Percentiles rank a stretch among this genome's conserved stretches.
Conservation (phyloP, 2,113 vertebrate species). For the Anseranas semipalmata region DNA sequence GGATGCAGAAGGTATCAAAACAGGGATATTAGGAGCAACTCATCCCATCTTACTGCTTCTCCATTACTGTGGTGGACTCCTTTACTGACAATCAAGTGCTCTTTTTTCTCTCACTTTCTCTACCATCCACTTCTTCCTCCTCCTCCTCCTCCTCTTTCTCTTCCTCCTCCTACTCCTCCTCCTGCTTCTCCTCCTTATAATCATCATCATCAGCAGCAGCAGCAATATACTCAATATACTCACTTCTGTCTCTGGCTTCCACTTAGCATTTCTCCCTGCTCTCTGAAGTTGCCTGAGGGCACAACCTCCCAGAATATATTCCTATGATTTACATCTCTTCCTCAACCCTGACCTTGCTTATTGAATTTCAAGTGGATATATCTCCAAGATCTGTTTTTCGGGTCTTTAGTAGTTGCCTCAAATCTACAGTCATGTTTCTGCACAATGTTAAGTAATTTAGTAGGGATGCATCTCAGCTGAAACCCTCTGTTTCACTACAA, state of each 20-base stretch:
- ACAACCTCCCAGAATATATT: not conserved
- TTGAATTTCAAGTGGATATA: not conserved
- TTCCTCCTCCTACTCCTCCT: not conserved
- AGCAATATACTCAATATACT: not conserved
- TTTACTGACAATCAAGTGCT: not conserved
- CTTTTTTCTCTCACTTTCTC: not conserved
- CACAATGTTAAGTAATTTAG: not conserved
- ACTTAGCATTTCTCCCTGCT: not conserved
- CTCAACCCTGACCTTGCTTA: not conserved
- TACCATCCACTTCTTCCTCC: fast-evolving
- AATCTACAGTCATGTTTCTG: not conserved
- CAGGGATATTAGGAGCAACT: not conserved
- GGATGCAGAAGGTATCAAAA: not conserved
- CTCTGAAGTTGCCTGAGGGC: not conserved
- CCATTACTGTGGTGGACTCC: not conserved
- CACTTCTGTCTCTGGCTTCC: not conserved
- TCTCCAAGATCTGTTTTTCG: not conserved
- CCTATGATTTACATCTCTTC: not conserved
- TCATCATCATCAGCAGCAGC: not conserved
- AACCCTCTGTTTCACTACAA: not conserved
- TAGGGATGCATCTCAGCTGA: not conserved
- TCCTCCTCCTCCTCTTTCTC: not conserved
- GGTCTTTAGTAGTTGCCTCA: not conserved
- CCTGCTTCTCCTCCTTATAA: not conserved
- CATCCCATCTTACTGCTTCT: not conserved